Evolutionary conservation across 1,140 invertebrate genomes (phyloP).

Genomic region (Linepithema humile): DNA sequence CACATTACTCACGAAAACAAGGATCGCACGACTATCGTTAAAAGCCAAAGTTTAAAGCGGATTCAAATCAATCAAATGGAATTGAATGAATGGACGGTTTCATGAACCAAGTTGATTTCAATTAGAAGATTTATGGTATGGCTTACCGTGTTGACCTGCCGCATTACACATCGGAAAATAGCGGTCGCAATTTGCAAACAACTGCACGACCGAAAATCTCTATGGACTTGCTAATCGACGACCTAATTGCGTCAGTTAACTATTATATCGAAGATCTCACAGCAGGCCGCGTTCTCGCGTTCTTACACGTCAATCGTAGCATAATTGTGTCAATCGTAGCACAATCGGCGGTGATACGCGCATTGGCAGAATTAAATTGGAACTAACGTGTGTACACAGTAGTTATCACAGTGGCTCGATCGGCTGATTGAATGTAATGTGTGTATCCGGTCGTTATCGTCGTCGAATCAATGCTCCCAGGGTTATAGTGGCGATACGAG

Average conservation of each 20-base stretch:
- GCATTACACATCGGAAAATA: conserved; percentile 37
- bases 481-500: not conserved
- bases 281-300: not conserved
- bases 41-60: conserved; percentile 13
- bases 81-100: conserved; percentile 22
- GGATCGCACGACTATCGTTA: conserved; percentile 15
- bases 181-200: not conserved
- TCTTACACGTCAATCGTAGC: conserved; percentile 38
- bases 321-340: conserved; percentile 14
- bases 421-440: conserved; percentile 54
- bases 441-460: conserved; percentile 53
- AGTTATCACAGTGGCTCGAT: conserved; percentile 49
- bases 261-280: conserved; percentile 35
- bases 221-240: not conserved
- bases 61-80: too few species aligned
- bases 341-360: conserved; percentile 35
- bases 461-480: conserved; percentile 39
- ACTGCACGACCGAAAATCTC: conserved; percentile 15
- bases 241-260: conserved; percentile 48
- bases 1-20: not conserved
- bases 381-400: conserved; percentile 53
- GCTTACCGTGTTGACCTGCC: conserved; percentile 1
- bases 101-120: conserved; percentile 21
- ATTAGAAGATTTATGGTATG: conserved; percentile 39
- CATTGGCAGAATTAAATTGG: conserved; percentile 56